These are phyloP conservation scores for Drosophila merina DNA, from an alignment of 2,888 invertebrate genomes.

Conservation along the genomic window DNA sequence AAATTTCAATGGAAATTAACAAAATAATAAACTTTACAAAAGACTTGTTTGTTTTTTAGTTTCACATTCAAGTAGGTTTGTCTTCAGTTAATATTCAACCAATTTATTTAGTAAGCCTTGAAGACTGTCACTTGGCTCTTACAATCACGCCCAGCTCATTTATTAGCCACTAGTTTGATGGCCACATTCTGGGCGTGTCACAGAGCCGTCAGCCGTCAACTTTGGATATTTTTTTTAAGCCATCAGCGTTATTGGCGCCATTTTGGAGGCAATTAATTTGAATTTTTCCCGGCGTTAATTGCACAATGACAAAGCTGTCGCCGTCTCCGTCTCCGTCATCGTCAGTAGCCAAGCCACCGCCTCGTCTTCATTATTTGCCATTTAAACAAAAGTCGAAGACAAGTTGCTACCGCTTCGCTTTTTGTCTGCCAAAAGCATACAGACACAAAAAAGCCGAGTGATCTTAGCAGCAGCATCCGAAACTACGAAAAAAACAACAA, in stretches of 20 bases:
- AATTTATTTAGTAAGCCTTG: conserved; percentile 3
- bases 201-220: conserved; percentile 23
- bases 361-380: conserved; percentile 68
- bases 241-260: conserved; percentile 59
- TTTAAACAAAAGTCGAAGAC: conserved; percentile 69
- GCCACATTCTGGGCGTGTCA: conserved; percentile 40
- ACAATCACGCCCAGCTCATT: conserved; percentile 33
- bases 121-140: conserved; percentile 14
- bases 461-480: conserved; percentile 52
- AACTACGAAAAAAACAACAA: conserved; percentile 32
- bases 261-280: conserved; percentile 73
- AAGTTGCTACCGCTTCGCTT: conserved; percentile 62
- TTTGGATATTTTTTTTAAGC: conserved; percentile 27
- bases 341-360: conserved; percentile 49
- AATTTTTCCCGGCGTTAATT: conserved; percentile 71
- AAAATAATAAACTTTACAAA: no score
- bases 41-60: not conserved
- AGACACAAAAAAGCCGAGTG: conserved; percentile 34
- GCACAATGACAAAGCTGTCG: conserved; percentile 75
- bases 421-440: conserved; percentile 58
- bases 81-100: not conserved
- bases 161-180: conserved; percentile 37
- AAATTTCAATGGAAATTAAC: conserved; percentile 1
- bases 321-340: conserved; percentile 43
- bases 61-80: not conserved